Evolutionary conservation across 2,113 vertebrate genomes (phyloP).

Genomic region (Clupea harengus): DNA sequence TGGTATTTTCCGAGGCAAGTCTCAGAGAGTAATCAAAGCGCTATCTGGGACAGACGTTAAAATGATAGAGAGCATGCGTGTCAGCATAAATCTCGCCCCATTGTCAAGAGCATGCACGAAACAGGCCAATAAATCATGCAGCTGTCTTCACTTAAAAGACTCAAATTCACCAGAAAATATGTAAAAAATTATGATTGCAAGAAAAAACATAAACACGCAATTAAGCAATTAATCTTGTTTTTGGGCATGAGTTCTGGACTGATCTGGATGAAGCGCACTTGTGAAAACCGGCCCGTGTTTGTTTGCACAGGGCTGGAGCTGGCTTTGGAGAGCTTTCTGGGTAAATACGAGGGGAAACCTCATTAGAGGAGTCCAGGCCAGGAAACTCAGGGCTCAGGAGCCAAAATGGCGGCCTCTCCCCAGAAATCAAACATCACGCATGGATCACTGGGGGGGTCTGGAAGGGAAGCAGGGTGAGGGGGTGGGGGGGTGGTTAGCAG

Average conservation of each 20-base stretch:
- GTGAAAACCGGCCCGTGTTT: conserved; percentile 48
- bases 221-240: conserved; percentile 62
- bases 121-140: conserved; percentile 34
- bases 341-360: conserved; percentile 54
- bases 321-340: conserved; percentile 56
- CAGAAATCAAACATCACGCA: conserved; percentile 42
- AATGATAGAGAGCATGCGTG: not conserved
- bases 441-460: conserved; percentile 36
- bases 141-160: conserved; percentile 39
- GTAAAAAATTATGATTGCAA: conserved; percentile 54
- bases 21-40: not conserved
- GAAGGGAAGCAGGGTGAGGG: too few species aligned
- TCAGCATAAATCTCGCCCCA: not conserved
- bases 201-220: conserved; percentile 60
- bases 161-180: conserved; percentile 48
- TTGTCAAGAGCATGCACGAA: conserved; percentile 33
- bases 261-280: conserved; percentile 42
- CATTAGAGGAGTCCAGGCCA: conserved; percentile 53
- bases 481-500: not conserved
- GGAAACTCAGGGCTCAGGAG: conserved; percentile 54
- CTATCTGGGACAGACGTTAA: conserved; percentile 13
- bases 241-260: conserved; percentile 39
- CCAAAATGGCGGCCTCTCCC: conserved; percentile 41
- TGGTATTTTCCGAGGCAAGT: not conserved
- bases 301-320: conserved; percentile 57